Evolutionary conservation across 92 coral and sea anemone species (phyloP).

Genomic region (Palythoa grandis): DNA sequence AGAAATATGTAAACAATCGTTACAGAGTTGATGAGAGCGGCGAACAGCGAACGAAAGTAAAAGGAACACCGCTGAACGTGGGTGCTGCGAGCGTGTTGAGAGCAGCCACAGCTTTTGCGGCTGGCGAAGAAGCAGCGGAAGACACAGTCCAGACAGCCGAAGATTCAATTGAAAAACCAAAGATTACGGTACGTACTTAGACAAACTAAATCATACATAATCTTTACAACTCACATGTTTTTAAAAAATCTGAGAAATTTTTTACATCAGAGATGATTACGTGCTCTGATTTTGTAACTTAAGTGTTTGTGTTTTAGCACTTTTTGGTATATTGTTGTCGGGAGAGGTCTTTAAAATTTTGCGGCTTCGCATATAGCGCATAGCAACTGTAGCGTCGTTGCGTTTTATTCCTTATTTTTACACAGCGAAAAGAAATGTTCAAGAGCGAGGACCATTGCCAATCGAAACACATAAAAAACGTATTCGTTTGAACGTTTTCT

Average conservation of each 20-base stretch:
- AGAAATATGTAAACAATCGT: constrained; percentile 18
- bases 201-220: not conserved
- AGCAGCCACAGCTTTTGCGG: constrained; percentile 81
- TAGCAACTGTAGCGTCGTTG: too few relatives aligned
- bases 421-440: too few relatives aligned
- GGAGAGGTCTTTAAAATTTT: too few relatives aligned
- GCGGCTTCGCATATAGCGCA: too few relatives aligned
- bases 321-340: too few relatives aligned
- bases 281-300: too few relatives aligned
- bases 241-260: not conserved
- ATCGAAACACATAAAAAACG: too few relatives aligned
- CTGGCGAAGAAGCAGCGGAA: constrained; percentile 67
- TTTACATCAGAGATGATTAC: too few relatives aligned
- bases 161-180: constrained; percentile 71
- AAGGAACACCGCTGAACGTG: constrained; percentile 73
- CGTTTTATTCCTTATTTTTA: too few relatives aligned
- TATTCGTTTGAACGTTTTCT: too few relatives aligned
- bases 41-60: constrained; percentile 43
- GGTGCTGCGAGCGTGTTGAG: constrained; percentile 80
- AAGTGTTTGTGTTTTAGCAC: too few relatives aligned
- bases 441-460: too few relatives aligned
- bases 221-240: not conserved
- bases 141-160: constrained; percentile 69
- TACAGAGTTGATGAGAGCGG: not conserved
- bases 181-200: constrained; percentile 40